Evolutionary conservation across 2,113 vertebrate genomes (phyloP).

Genomic region (Lipophrys pholis): DNA sequence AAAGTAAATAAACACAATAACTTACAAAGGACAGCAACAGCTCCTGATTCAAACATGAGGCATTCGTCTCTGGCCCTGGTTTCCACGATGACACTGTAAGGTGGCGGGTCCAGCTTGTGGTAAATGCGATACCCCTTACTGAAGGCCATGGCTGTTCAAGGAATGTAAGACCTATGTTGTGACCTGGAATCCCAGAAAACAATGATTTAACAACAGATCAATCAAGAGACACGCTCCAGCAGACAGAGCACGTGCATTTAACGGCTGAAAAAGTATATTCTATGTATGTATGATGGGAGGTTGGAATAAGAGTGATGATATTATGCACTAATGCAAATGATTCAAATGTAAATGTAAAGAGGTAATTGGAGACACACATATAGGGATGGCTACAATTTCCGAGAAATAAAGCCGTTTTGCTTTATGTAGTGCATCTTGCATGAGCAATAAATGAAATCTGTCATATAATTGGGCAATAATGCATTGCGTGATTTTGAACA

Average conservation of each 20-base stretch:
- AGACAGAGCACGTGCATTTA: slow-evolving; percentile 1
- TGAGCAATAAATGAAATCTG: neutral
- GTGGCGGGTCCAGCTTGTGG: slow-evolving; percentile 95
- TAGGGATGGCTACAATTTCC: too few species aligned
- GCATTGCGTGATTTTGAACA: neutral
- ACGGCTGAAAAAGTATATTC: neutral
- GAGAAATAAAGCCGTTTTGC: too few species aligned
- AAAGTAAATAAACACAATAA: slow-evolving; percentile 20
- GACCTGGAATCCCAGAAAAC: slow-evolving; percentile 49
- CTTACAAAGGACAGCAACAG: slow-evolving; percentile 97
- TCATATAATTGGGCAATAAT: slow-evolving; percentile 7
- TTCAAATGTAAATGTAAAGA: too few species aligned
- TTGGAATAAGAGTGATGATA: too few species aligned
- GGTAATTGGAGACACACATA: too few species aligned
- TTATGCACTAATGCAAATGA: too few species aligned
- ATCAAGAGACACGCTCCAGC: neutral
- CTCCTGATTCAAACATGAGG: slow-evolving; percentile 96
- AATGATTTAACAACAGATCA: neutral
- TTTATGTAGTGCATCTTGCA: neutral
- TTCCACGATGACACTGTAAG: slow-evolving; percentile 97
- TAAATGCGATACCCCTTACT: slow-evolving; percentile 98
- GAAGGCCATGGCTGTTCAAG: slow-evolving; percentile 90
- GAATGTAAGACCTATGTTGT: slow-evolving; percentile 53
- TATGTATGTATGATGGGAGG: too few species aligned
- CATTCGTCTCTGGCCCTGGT: slow-evolving; percentile 93